Conservation (phyloP, 2,113 vertebrate genomes). For the Oceanodroma tethys region DNA sequence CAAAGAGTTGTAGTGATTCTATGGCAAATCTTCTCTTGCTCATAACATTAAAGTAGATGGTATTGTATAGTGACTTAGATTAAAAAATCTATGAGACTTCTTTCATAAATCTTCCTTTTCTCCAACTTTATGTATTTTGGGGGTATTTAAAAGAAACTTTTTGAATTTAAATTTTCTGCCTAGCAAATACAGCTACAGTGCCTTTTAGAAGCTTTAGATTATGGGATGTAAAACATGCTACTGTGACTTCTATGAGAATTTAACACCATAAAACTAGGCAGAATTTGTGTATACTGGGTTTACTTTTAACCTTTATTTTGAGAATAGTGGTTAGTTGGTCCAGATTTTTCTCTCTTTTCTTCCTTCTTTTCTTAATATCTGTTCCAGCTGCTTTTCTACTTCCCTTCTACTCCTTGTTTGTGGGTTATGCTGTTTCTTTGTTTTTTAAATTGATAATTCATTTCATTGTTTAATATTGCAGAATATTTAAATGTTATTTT, state of each 20-base stretch:
- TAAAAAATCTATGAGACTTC: background rate
- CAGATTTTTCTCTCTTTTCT: background rate
- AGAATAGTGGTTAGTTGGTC: background rate
- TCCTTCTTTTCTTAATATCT: background rate
- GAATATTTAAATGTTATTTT: background rate
- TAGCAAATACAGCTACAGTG: background rate
- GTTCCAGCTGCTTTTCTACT: background rate
- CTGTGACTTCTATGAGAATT: background rate
- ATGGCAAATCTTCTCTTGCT: background rate
- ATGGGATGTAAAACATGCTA: background rate
- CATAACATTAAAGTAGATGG: background rate
- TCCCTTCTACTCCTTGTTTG: background rate
- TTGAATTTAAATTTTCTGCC: background rate
- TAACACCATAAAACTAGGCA: background rate
- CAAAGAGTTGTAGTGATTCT: background rate
- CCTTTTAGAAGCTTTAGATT: background rate
- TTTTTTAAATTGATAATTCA: background rate
- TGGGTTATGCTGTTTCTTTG: background rate
- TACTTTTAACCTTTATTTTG: background rate
- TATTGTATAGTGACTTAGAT: background rate
- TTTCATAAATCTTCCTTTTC: background rate
- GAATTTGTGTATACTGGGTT: background rate
- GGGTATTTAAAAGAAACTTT: background rate
- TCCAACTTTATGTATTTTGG: background rate
- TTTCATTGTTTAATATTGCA: background rate